Percentiles rank a stretch among this genome's conserved stretches.
Evolutionary conservation across 2,888 invertebrate species (phyloP).

Genomic region (Tetrapedia diversipes): DNA sequence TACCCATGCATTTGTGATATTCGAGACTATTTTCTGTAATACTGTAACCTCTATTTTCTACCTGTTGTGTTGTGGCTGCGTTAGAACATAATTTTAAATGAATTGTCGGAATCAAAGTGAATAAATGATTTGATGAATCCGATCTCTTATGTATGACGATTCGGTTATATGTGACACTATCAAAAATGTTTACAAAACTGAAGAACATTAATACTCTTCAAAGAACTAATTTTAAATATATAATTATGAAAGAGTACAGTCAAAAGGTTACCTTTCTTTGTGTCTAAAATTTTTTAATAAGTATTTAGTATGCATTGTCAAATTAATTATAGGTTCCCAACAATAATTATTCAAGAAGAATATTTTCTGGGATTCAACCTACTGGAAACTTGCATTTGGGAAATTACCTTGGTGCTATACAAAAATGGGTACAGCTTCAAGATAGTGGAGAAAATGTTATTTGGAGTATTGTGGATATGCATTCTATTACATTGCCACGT

Average conservation of each 20-base stretch:
- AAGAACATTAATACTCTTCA: not conserved
- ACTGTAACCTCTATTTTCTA: too few species aligned
- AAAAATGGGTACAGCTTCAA: slow-evolving; percentile 93
- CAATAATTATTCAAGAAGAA: slow-evolving; percentile 84
- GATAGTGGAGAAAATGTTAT: slow-evolving; percentile 87
- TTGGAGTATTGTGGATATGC: slow-evolving; percentile 95
- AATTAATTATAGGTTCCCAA: slow-evolving; percentile 31
- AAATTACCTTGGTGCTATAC: slow-evolving; percentile 97
- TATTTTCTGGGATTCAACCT: slow-evolving; percentile 98
- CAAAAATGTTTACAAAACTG: slow-evolving; percentile 24
- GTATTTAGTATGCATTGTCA: not conserved
- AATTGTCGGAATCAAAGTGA: too few species aligned
- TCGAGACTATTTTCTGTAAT: too few species aligned
- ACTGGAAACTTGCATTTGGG: slow-evolving; percentile 97
- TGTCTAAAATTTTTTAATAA: not conserved
- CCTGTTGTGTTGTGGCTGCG: too few species aligned
- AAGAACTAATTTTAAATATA: not conserved
- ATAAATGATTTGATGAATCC: too few species aligned
- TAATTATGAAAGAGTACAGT: not conserved
- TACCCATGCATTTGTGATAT: too few species aligned
- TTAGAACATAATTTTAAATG: too few species aligned
- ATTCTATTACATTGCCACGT: slow-evolving; percentile 94
- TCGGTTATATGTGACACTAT: too few species aligned
- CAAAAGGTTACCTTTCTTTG: slow-evolving; percentile 27
- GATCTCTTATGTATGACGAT: too few species aligned